Conservation (phyloP, 2,888 invertebrate species). For the Liodrosophila aerea region DNA sequence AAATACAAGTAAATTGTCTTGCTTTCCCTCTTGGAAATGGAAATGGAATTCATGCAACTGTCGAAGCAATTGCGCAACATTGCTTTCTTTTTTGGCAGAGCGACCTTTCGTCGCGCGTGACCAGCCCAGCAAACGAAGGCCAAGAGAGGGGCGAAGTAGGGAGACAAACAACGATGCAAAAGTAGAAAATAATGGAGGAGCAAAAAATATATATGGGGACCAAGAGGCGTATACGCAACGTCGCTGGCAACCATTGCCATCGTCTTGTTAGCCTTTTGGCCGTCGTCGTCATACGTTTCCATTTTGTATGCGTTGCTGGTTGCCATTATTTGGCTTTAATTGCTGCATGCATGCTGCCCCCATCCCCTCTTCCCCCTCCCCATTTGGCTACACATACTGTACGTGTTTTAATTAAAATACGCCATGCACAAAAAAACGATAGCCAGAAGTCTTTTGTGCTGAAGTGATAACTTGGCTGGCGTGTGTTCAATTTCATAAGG, state of each 20-base stretch:
- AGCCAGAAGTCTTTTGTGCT: slow-evolving; percentile 17
- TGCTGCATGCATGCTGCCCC: slow-evolving; percentile 64
- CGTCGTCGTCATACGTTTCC: slow-evolving; percentile 66
- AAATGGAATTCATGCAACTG: slow-evolving; percentile 39
- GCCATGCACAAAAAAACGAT: slow-evolving; percentile 29
- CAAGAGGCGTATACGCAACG: slow-evolving; percentile 68
- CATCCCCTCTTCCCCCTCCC: too few relatives aligned
- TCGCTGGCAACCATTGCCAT: slow-evolving; percentile 26
- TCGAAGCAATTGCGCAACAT: slow-evolving; percentile 49
- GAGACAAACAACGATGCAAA: slow-evolving; percentile 44
- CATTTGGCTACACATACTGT: slow-evolving; percentile 7
- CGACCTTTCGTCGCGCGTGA: slow-evolving; percentile 59
- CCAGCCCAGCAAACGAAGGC: slow-evolving; percentile 53
- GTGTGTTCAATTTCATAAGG: slow-evolving; percentile 57
- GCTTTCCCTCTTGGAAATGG: too few relatives aligned
- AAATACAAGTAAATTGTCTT: slow-evolving; percentile 35
- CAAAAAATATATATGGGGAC: slow-evolving; percentile 18
- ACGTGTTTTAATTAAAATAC: slow-evolving; percentile 75
- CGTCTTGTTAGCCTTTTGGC: slow-evolving; percentile 71
- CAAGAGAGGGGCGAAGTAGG: slow-evolving; percentile 10
- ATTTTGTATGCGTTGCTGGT: slow-evolving; percentile 74
- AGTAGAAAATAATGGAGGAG: slow-evolving; percentile 54
- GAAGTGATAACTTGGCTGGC: slow-evolving; percentile 59
- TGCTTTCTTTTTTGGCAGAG: slow-evolving; percentile 23
- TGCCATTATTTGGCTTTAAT: slow-evolving; percentile 76